These are phyloP conservation scores for Caenorhabditis remanei DNA, from an alignment of 1,140 invertebrate genomes.

Conservation along the genomic window DNA sequence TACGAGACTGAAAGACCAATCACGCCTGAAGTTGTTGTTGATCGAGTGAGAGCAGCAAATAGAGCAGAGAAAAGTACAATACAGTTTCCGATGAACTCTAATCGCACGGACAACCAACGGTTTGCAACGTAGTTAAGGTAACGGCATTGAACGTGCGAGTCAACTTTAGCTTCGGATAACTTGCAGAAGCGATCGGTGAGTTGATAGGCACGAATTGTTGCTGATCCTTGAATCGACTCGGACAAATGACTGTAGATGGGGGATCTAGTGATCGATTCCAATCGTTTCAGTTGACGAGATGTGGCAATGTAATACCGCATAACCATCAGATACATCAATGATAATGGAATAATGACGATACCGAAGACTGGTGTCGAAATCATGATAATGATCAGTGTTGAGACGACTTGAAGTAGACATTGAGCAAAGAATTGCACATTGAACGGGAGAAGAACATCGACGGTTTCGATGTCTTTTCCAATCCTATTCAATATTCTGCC, in stretches of 20 bases:
- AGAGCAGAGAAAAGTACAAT: constrained; percentile 81
- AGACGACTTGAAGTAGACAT: constrained; percentile 73
- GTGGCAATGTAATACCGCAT: constrained; percentile 92
- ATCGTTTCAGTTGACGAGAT: constrained; percentile 91
- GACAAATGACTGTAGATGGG: constrained; percentile 98
- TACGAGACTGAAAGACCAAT: constrained; percentile 79
- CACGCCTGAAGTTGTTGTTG: constrained; percentile 77
- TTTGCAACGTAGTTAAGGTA: constrained; percentile 77
- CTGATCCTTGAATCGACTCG: constrained; percentile 84
- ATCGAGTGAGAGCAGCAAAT: constrained; percentile 78
- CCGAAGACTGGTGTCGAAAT: constrained; percentile 89
- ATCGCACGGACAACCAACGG: constrained; percentile 80
- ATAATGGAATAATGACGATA: constrained; percentile 87
- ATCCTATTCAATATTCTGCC: constrained; percentile 85
- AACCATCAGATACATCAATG: constrained; percentile 89
- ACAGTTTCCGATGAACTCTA: constrained; percentile 81
- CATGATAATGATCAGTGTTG: constrained; percentile 88
- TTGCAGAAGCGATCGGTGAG: constrained; percentile 79
- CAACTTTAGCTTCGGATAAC: constrained; percentile 79
- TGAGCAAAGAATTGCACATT: constrained; percentile 79
- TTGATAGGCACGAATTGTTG: constrained; percentile 81
- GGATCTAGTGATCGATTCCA: constrained; percentile 94
- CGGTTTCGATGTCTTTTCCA: constrained; percentile 79
- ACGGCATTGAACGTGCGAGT: constrained; percentile 76
- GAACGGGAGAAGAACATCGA: constrained; percentile 80